Evolutionary conservation across 2,113 vertebrate species (phyloP).

Genomic region (Amblyopsis rosae): DNA sequence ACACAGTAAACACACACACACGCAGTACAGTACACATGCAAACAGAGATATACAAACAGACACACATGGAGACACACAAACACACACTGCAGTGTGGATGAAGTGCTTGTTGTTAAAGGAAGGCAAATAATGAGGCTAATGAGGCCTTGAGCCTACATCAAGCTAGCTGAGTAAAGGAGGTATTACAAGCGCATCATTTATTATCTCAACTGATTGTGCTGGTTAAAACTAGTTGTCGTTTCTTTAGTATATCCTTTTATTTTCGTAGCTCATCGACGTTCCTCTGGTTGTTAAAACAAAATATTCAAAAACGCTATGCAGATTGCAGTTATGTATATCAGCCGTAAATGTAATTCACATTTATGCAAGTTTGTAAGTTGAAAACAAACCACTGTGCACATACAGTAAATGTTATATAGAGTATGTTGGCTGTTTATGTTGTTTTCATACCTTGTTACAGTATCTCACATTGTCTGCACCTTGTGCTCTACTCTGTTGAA

Average conservation of each 20-base stretch:
- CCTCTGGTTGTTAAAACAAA: background rate
- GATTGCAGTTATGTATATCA: too few species aligned
- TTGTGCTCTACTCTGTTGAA: too few species aligned
- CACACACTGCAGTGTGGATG: slow-evolving; percentile 55
- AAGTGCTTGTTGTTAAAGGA: slow-evolving; percentile 48
- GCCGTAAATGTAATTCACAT: too few species aligned
- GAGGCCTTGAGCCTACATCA: slow-evolving; percentile 29
- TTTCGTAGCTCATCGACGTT: background rate
- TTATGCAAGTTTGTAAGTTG: too few species aligned
- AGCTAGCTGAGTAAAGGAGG: background rate
- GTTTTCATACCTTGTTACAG: too few species aligned
- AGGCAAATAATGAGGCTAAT: slow-evolving; percentile 48
- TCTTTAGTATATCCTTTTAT: background rate
- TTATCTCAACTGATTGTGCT: background rate
- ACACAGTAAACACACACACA: background rate
- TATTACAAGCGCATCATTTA: background rate
- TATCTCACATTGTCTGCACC: too few species aligned
- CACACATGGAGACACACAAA: slow-evolving; percentile 3
- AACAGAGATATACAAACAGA: background rate
- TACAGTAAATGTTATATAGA: too few species aligned
- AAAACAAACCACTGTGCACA: too few species aligned
- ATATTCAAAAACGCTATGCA: too few species aligned
- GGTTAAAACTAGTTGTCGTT: too few species aligned
- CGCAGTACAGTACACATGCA: background rate
- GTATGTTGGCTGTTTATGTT: too few species aligned